phyloP scores from a whole-genome alignment of 2,888 invertebrate species.

The Stictocephala bisonia region DNA sequence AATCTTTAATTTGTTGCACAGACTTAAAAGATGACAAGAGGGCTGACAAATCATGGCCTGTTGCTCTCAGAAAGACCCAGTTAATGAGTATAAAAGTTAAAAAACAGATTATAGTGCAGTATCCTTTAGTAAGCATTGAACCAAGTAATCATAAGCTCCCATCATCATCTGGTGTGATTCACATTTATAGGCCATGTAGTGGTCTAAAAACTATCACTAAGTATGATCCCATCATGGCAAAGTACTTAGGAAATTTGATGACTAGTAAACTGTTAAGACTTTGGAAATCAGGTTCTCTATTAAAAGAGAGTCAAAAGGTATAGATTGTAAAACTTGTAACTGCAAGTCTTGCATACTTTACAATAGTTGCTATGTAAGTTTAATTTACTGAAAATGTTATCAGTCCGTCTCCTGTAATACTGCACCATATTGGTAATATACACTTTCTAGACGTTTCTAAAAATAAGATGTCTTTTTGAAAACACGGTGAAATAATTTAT shows the following conservation, averaged over 20 bases:
- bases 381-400: no score
- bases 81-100: conserved; percentile 48
- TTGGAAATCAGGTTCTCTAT: conserved; percentile 52
- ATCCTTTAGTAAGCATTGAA: conserved; percentile 46
- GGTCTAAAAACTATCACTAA: conserved; percentile 46
- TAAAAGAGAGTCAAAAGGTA: conserved; percentile 32
- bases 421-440: no score
- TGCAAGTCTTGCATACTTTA: no score
- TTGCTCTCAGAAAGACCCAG: conserved; percentile 60
- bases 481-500: no score
- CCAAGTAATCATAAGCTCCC: conserved; percentile 41
- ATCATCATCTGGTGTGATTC: conserved; percentile 38
- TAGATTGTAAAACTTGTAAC: no score
- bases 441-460: no score
- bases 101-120: conserved; percentile 35
- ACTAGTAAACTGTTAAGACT: conserved; percentile 53
- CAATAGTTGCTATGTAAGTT: no score
- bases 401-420: no score
- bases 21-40: conserved; percentile 62
- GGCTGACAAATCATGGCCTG: conserved; percentile 58
- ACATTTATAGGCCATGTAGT: conserved; percentile 49
- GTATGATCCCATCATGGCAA: conserved; percentile 51
- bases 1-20: conserved; percentile 60
- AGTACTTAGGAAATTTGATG: conserved; percentile 51
- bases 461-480: no score